Evolutionary conservation across 64 coral and sea anemone genomes (phyloP).

Genomic region (Platygyra sinensis): DNA sequence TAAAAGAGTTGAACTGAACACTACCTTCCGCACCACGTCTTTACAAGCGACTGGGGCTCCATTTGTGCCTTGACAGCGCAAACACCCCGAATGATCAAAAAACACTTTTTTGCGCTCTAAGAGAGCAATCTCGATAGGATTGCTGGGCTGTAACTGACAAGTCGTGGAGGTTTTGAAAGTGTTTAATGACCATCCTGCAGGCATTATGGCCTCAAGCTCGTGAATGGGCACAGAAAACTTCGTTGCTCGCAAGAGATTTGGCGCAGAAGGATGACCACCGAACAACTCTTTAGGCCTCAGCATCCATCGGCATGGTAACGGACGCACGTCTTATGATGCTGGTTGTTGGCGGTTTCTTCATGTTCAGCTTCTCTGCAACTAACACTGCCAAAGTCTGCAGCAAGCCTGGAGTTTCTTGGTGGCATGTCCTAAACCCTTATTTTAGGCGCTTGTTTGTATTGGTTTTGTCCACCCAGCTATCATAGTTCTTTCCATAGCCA

Average conservation of each 20-base stretch:
- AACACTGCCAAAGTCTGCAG: no score
- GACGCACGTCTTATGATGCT: no score
- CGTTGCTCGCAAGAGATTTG: background rate
- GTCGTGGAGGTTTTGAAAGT: constrained; percentile 59
- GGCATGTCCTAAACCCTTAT: no score
- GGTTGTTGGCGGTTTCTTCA: no score
- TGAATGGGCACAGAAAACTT: constrained; percentile 47
- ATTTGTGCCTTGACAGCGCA: background rate
- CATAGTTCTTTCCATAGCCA: constrained; percentile 25
- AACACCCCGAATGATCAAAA: constrained; percentile 53
- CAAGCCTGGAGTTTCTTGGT: no score
- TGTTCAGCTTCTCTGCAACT: no score
- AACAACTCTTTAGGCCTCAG: constrained; percentile 34
- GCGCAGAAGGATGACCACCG: constrained; percentile 37
- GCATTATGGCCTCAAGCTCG: constrained; percentile 15
- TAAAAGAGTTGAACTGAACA: constrained; percentile 26
- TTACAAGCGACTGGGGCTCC: constrained; percentile 34
- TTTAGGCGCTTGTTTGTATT: background rate
- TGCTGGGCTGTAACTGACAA: constrained; percentile 45
- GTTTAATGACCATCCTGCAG: constrained; percentile 54
- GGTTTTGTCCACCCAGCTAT: constrained; percentile 34
- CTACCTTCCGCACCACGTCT: constrained; percentile 34
- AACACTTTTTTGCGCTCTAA: constrained; percentile 49
- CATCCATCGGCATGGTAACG: background rate
- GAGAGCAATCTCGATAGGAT: constrained; percentile 34